Evolutionary conservation across 2,113 vertebrate genomes (phyloP).

Genomic region (Phyllostomus hastatus): DNA sequence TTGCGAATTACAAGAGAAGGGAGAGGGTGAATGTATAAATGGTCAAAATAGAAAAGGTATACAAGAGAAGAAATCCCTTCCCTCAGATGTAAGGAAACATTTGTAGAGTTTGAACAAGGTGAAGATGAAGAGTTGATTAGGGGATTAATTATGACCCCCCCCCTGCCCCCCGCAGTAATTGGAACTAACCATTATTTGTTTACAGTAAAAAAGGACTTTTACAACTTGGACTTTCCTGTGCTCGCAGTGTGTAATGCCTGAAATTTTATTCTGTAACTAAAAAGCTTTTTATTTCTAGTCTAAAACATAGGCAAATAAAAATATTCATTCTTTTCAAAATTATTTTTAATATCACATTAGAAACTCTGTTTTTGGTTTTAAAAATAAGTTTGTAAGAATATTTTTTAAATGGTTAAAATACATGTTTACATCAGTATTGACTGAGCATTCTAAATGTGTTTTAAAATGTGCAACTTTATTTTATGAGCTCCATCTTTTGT

Average conservation of each 20-base stretch:
- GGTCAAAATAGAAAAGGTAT: not conserved
- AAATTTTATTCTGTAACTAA: constrained; percentile 25
- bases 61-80: not conserved
- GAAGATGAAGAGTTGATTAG: not conserved
- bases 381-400: not conserved
- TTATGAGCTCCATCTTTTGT: not conserved
- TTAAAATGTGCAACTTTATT: not conserved
- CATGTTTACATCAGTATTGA: not conserved
- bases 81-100: not conserved
- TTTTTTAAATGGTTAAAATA: constrained; percentile 42
- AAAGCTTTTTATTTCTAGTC: not conserved
- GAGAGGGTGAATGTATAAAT: not conserved
- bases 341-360: constrained; percentile 29
- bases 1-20: not conserved
- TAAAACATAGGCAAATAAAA: constrained; percentile 26
- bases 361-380: constrained; percentile 41
- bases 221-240: constrained; percentile 1
- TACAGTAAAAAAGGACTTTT: not conserved
- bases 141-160: not conserved
- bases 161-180: not conserved
- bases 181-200: not conserved
- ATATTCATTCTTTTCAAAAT: not conserved
- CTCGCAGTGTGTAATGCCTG: not conserved
- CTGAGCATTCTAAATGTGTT: not conserved
- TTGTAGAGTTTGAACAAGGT: not conserved